Evolutionary conservation across 2,888 invertebrate genomes (phyloP).

Genomic region (Watsonalla cultraria): DNA sequence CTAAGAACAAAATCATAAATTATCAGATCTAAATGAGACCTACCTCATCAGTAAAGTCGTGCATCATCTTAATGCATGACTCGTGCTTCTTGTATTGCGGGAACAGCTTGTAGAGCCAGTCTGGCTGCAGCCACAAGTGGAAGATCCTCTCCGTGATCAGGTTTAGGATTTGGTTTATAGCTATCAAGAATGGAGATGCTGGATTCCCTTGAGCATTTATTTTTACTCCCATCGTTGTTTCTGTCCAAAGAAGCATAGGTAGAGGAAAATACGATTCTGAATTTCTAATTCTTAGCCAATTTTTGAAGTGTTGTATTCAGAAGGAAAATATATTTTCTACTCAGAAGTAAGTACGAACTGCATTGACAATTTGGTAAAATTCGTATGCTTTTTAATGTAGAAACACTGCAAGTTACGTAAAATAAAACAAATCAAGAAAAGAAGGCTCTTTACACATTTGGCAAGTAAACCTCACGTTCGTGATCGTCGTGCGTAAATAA

Average conservation of each 20-base stretch:
- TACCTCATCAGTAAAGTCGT: slow-evolving; percentile 77
- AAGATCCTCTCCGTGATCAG: slow-evolving; percentile 58
- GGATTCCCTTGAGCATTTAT: slow-evolving; percentile 55
- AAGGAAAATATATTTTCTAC: too few species aligned
- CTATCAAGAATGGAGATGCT: slow-evolving; percentile 46
- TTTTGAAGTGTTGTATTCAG: too few species aligned
- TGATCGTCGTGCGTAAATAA: not conserved
- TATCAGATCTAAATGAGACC: slow-evolving; percentile 7
- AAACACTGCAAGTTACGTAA: too few species aligned
- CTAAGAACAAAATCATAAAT: too few species aligned
- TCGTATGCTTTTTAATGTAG: too few species aligned
- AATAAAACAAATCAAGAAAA: too few species aligned
- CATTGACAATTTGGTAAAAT: not conserved
- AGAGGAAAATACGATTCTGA: too few species aligned
- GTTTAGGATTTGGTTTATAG: slow-evolving; percentile 42
- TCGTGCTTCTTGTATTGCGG: slow-evolving; percentile 72
- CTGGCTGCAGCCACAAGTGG: slow-evolving; percentile 67
- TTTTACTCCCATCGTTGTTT: slow-evolving; percentile 63
- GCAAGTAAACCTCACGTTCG: not conserved
- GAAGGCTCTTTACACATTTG: not conserved
- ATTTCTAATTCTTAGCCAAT: too few species aligned
- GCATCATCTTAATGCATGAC: slow-evolving; percentile 71
- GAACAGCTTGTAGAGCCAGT: slow-evolving; percentile 77
- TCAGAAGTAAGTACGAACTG: not conserved
- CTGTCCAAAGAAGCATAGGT: slow-evolving; percentile 24